Percentiles rank a stretch among this genome's conserved stretches.
Conservation (phyloP, 1,140 invertebrate genomes). For the Heliconius congener region DNA sequence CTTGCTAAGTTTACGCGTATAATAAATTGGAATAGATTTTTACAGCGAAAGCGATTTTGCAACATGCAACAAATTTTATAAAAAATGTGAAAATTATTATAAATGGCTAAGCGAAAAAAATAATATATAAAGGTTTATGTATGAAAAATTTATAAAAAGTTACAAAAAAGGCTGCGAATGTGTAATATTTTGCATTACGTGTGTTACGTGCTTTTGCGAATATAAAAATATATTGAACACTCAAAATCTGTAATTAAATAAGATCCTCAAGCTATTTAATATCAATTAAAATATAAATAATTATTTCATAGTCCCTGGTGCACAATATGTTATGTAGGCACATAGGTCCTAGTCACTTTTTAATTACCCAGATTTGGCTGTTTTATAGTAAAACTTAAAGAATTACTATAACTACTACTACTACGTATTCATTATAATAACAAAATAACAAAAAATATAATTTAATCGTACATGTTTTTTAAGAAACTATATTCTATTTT, state of each 20-base stretch:
- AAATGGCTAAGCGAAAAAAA: background rate
- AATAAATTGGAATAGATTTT: background rate
- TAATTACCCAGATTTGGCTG: no score
- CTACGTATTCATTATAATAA: no score
- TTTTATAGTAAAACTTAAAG: no score
- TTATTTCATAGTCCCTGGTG: no score
- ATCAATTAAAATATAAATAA: background rate
- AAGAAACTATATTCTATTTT: no score
- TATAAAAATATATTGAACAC: background rate
- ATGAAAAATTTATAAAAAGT: background rate
- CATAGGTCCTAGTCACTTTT: no score
- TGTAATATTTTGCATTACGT: background rate
- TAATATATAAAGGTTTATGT: background rate
- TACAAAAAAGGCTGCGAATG: background rate
- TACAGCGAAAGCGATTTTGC: background rate
- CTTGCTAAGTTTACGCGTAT: background rate
- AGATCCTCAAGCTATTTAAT: background rate
- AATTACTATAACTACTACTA: no score
- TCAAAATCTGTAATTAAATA: slow-evolving; percentile 3
- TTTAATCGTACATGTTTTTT: no score
- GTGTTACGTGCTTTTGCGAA: background rate
- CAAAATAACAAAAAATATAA: no score
- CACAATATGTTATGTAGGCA: no score
- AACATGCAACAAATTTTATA: background rate
- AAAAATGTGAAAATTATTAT: background rate